phyloP scores from a whole-genome alignment of 2,888 invertebrate species.

The Schizaphis graminum region DNA sequence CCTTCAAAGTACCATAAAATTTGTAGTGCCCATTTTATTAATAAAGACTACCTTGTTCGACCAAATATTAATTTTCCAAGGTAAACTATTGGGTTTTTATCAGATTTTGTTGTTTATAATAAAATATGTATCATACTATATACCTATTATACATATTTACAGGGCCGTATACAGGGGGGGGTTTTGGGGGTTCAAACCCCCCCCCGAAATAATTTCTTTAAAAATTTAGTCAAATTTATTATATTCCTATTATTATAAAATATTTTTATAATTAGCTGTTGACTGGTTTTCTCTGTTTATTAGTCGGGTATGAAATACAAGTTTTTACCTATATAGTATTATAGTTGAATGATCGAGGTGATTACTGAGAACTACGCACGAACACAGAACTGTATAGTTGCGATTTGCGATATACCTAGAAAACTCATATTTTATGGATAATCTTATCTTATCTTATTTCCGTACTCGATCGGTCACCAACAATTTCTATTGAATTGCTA shows the following conservation, averaged over 20 bases:
- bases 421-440: not conserved
- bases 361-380: not conserved
- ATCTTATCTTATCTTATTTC: not conserved
- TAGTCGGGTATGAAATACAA: conserved; percentile 25
- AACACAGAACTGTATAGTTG: not conserved
- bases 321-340: not conserved
- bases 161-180: no score
- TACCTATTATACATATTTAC: no score
- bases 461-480: not conserved
- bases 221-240: no score
- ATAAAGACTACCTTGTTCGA: no score
- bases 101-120: no score
- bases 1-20: no score
- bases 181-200: no score
- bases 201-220: no score
- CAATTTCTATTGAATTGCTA: not conserved
- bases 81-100: no score
- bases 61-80: no score
- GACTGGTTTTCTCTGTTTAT: not conserved
- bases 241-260: not conserved
- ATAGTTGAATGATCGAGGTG: conserved; percentile 27
- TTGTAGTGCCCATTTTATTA: no score
- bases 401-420: not conserved
- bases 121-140: no score
- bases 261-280: conserved; percentile 21